These are phyloP conservation scores for Hozukius guyotensis DNA, from an alignment of 2,797 vertebrate genomes.

Conservation along the genomic window DNA sequence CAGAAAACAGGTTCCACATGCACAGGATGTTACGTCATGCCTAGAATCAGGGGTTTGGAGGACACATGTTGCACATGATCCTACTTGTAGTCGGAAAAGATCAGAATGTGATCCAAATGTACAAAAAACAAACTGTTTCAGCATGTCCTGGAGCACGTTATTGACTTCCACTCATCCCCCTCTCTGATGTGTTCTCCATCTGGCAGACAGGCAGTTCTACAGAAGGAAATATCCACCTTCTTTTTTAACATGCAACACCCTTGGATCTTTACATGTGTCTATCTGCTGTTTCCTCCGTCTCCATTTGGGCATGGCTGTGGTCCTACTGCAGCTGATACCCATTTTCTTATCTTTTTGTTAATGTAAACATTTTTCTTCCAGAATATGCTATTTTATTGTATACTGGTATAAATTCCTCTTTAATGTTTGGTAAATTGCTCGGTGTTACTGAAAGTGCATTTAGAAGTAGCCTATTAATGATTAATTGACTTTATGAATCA, in stretches of 20 bases:
- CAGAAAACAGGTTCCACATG: not conserved
- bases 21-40: not conserved
- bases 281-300: not conserved
- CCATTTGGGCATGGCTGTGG: not conserved
- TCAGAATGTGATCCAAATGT: not conserved
- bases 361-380: not conserved
- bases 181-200: not conserved
- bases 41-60: not conserved
- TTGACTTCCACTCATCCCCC: not conserved
- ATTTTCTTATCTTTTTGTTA: not conserved
- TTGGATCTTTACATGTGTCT: not conserved
- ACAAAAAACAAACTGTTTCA: not conserved
- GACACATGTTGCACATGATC: not conserved
- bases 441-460: not conserved
- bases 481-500: not conserved
- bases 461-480: not conserved
- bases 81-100: not conserved
- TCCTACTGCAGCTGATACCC: not conserved
- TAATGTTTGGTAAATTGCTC: not conserved
- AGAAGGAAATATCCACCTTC: not conserved
- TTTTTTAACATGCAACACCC: not conserved
- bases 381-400: not conserved
- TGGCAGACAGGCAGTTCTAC: not conserved
- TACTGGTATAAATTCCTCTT: not conserved
- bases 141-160: not conserved